Conservation (phyloP, 1,140 invertebrate species). For the Lepidurus packardi region DNA sequence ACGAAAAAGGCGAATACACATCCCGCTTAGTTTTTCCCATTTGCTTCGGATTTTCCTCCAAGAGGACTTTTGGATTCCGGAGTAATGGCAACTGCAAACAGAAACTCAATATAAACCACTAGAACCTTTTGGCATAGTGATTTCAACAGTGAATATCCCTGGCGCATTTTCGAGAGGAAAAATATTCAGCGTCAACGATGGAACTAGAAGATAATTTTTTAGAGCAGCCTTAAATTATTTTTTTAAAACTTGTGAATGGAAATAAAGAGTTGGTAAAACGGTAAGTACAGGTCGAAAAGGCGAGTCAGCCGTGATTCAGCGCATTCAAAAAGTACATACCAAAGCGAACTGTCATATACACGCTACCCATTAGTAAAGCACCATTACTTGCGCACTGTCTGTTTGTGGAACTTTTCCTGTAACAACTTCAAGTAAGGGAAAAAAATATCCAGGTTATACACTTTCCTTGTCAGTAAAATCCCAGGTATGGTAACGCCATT, state of each 20-base stretch:
- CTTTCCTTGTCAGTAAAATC: neutral
- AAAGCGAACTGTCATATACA: conserved; percentile 15
- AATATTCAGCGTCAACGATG: no score
- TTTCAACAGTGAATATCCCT: neutral
- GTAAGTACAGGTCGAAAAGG: neutral
- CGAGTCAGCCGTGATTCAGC: neutral
- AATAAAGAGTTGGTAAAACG: neutral
- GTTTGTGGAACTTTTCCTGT: neutral
- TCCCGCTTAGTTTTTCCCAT: neutral
- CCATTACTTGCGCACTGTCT: neutral
- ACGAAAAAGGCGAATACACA: neutral
- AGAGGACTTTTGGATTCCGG: neutral
- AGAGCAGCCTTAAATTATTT: no score
- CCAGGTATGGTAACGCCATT: neutral
- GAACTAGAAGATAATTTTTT: no score
- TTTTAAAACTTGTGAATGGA: neutral
- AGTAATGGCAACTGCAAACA: neutral
- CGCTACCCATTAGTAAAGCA: conserved; percentile 18
- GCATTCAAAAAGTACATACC: neutral
- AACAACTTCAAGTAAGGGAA: neutral
- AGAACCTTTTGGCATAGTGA: neutral
- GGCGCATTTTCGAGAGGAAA: neutral
- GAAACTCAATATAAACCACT: neutral
- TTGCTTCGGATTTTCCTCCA: neutral
- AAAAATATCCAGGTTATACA: neutral